phyloP scores from a whole-genome alignment of 2,113 vertebrate genomes.

The Bubo bubo region DNA sequence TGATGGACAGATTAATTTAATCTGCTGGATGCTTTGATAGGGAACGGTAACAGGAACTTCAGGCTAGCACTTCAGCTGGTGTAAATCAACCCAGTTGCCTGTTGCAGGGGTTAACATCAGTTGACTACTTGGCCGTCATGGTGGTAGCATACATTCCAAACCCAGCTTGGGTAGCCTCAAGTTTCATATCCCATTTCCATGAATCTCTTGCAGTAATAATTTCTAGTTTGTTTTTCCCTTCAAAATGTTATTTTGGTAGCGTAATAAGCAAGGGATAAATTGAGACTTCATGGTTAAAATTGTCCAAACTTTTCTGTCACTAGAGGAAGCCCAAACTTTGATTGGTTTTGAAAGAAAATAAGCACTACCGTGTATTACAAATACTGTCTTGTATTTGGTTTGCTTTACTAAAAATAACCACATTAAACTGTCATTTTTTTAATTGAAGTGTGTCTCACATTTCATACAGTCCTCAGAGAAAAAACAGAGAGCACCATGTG shows the following conservation, averaged over 20 bases:
- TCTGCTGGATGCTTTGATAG: background rate
- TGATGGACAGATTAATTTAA: background rate
- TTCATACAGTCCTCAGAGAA: background rate
- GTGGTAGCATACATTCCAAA: background rate
- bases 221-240: conserved; percentile 45
- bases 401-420: conserved; percentile 45
- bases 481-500: background rate
- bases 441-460: background rate
- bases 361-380: background rate
- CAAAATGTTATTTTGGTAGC: background rate
- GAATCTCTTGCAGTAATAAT: background rate
- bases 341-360: conserved; percentile 49
- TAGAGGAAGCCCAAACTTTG: conserved; percentile 54
- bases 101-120: background rate
- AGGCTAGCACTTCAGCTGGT: background rate
- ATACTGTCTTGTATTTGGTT: background rate
- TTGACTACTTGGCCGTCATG: background rate
- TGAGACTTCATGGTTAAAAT: conserved; percentile 7
- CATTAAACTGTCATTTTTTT: background rate
- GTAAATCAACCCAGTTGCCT: background rate
- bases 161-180: background rate
- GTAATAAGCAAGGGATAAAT: conserved; percentile 48
- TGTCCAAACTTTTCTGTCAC: background rate
- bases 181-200: background rate
- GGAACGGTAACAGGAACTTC: background rate